These are phyloP conservation scores for Salticus scenicus DNA, from an alignment of 2,888 invertebrate species.

Conservation along the genomic window DNA sequence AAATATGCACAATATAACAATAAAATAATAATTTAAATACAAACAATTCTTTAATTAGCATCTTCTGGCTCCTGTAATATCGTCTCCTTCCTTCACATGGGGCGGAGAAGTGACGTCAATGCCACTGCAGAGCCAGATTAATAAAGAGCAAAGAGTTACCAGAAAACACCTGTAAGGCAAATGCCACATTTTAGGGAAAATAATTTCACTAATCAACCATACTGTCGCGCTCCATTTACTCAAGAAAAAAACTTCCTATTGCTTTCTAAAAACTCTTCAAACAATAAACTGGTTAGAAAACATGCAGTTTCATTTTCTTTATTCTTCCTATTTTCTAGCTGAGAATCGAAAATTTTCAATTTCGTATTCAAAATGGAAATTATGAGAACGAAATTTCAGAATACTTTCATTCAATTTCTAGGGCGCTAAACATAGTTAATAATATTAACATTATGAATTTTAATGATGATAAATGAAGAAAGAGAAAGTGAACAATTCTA, in stretches of 20 bases:
- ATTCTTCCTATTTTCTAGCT: too few species aligned
- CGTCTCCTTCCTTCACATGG: conserved; percentile 65
- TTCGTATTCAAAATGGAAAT: too few species aligned
- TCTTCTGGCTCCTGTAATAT: conserved; percentile 73
- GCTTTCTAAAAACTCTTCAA: neutral
- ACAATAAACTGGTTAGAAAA: neutral
- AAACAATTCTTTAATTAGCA: conserved; percentile 85
- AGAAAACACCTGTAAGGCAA: conserved; percentile 18
- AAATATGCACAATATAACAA: too few species aligned
- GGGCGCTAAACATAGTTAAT: too few species aligned
- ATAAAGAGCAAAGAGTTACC: conserved; percentile 52
- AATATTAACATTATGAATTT: too few species aligned
- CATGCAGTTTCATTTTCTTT: too few species aligned
- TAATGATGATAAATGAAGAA: too few species aligned
- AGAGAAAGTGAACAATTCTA: too few species aligned
- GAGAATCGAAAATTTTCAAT: too few species aligned
- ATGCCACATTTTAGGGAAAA: conserved; percentile 8
- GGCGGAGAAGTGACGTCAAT: conserved; percentile 70
- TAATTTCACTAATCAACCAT: neutral
- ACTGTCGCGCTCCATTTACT: neutral
- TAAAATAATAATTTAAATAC: conserved; percentile 75
- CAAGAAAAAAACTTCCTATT: neutral
- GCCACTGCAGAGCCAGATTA: conserved; percentile 66
- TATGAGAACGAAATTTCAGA: too few species aligned
- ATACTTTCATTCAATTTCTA: too few species aligned